Conservation (phyloP, 2,113 vertebrate genomes). For the Myrmophylax atrothorax region DNA sequence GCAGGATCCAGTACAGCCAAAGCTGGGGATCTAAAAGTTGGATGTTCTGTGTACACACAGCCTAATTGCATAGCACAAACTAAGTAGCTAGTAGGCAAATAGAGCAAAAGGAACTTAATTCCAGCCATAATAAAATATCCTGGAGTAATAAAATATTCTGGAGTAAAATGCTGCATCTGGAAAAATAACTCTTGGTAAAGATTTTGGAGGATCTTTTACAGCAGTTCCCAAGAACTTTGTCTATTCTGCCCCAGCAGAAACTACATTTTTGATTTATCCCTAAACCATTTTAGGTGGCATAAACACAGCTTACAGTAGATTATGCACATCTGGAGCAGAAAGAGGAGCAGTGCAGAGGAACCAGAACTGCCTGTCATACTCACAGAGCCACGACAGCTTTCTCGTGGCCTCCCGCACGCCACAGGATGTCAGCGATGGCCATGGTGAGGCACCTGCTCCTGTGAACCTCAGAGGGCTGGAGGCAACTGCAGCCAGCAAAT, state of each 20-base stretch:
- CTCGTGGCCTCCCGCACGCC: conserved; percentile 84
- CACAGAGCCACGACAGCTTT: conserved; percentile 85
- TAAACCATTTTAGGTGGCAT: not conserved
- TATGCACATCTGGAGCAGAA: fast-evolving
- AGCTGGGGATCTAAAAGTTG: not conserved
- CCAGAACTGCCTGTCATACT: conserved; percentile 36
- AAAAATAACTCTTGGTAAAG: not conserved
- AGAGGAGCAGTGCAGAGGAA: not conserved
- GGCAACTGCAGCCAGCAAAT: conserved; percentile 12
- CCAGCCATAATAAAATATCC: not conserved
- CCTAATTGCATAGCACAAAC: not conserved
- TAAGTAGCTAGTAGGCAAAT: not conserved
- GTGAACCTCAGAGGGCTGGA: conserved; percentile 70
- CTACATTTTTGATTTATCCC: not conserved
- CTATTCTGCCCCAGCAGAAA: not conserved
- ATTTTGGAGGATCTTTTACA: not conserved
- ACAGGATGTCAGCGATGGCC: conserved; percentile 86
- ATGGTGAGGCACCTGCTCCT: conserved; percentile 81
- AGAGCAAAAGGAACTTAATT: not conserved
- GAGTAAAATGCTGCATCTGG: not conserved
- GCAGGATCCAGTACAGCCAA: not conserved
- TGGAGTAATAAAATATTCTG: not conserved
- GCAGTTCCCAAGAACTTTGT: not conserved
- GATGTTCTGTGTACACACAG: not conserved
- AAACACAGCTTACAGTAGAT: not conserved